Conservation (phyloP, 1,140 invertebrate genomes). For the Brachionus paranguensis region DNA sequence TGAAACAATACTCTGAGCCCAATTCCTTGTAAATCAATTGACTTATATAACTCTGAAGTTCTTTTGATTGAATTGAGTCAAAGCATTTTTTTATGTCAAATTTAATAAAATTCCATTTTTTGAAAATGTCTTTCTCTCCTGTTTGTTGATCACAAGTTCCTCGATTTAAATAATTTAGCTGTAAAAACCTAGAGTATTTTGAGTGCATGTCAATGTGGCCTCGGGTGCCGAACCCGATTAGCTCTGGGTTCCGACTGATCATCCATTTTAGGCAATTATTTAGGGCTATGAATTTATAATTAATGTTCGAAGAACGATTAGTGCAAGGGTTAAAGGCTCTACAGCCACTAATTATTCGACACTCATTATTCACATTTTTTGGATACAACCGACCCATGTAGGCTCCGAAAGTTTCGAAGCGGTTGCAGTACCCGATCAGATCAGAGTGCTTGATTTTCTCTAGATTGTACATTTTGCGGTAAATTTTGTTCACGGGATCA, state of each 20-base stretch:
- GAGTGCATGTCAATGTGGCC: slow-evolving; percentile 17
- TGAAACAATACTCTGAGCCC: slow-evolving; percentile 2
- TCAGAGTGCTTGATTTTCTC: slow-evolving; percentile 19
- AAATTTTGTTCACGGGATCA: neutral
- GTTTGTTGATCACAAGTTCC: neutral
- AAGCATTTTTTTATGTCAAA: slow-evolving; percentile 36
- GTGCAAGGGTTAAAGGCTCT: neutral
- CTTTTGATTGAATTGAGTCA: slow-evolving; percentile 28
- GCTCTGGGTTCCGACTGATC: neutral
- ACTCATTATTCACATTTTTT: slow-evolving; percentile 36
- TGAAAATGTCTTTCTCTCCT: neutral
- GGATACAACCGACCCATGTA: slow-evolving; percentile 19
- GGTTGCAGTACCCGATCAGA: neutral
- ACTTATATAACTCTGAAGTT: neutral
- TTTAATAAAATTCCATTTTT: slow-evolving; percentile 40
- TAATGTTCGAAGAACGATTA: neutral
- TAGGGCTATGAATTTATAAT: neutral
- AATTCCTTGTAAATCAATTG: slow-evolving; percentile 3
- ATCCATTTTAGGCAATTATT: slow-evolving; percentile 36
- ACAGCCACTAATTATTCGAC: slow-evolving; percentile 31
- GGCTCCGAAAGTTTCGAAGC: neutral
- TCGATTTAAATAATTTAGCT: slow-evolving; percentile 32
- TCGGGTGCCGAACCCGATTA: slow-evolving; percentile 2
- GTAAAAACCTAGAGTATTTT: slow-evolving; percentile 27
- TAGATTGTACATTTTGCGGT: slow-evolving; percentile 31